Percentiles rank a stretch among this genome's conserved stretches.
phyloP scores from a whole-genome alignment of 2,113 vertebrate genomes.

The Haliaeetus leucogaster region DNA sequence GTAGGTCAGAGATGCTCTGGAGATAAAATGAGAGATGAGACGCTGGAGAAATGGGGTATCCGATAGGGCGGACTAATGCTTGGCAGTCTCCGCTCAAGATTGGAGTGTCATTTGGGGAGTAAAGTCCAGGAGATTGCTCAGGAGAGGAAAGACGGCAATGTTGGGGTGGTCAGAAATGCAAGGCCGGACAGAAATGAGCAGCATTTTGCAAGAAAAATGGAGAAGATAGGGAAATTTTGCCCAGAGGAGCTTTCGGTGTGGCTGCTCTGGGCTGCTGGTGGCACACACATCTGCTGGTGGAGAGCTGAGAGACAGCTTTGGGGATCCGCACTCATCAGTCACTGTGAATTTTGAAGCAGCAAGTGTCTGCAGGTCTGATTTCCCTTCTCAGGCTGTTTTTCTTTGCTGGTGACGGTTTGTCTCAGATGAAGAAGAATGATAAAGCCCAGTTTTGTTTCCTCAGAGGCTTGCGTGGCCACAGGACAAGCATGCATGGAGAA shows the following conservation, averaged over 20 bases:
- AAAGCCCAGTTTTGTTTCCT: neutral
- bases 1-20: neutral
- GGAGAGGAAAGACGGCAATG: neutral
- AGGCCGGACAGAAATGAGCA: neutral
- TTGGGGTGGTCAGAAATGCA: neutral
- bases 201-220: neutral
- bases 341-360: neutral
- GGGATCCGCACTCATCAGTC: fast-evolving
- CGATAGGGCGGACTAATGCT: fast-evolving
- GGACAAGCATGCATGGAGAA: fast-evolving
- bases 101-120: neutral
- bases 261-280: neutral
- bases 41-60: neutral
- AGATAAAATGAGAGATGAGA: neutral
- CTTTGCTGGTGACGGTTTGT: neutral
- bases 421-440: neutral
- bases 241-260: neutral
- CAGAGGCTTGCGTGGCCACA: fast-evolving
- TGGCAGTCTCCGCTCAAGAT: neutral
- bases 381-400: neutral
- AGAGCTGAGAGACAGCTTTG: neutral
- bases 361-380: neutral
- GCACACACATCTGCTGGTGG: neutral
- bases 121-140: neutral
- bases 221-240: neutral